Evolutionary conservation across 2,797 vertebrate species (phyloP), one percentile per base, ranked within the genome.

Genomic region (Melanotaenia maccullochi): DNA sequence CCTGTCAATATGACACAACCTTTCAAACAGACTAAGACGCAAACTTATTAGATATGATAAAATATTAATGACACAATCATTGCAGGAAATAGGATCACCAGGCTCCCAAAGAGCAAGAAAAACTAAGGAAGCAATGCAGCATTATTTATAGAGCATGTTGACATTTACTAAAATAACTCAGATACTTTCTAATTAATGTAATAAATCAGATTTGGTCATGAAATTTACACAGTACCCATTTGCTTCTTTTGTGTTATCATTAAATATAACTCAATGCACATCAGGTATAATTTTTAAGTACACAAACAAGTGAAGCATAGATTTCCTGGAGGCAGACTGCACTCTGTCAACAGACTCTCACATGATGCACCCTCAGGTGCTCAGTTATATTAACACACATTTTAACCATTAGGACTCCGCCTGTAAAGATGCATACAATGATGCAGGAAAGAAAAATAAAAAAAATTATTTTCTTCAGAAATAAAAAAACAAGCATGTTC

Each of bases 261-360:
- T 4, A 24, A 9, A 33, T 44, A 57, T 36, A 4, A 42, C n/a
- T 44, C 18, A 42, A 44, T 22, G 52, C 52, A 42, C 65, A 61
- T 67, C n/a, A 25, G 65, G 33, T 30, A 3, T 76, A 18, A 28
- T 28, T 28, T 28, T 28, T 28, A 28, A 77, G 66, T 65, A 75
- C 65, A 86, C 78, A 82, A 65, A 73, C 65, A 81, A 85, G 56
- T 76, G 73, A 84, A 75, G 25, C 76, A 25, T 81, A 66, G 81
- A 81, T 73, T 57, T 60, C 70, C 62, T 51, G 64, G 59, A 60
- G 56, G 62, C 72, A 14, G 54, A 6, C 38, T 35, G 49, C 69
- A 52, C 79, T 83, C 57, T 7, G 71, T 79, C 83, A 85, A 78
- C 81, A 84, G 0, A 60, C 58, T 1, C 75, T 76, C 83, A 79